Percentiles rank a stretch among this genome's conserved stretches.
Evolutionary conservation across 2,797 vertebrate species (phyloP).

Genomic region (Hemitrygon akajei): DNA sequence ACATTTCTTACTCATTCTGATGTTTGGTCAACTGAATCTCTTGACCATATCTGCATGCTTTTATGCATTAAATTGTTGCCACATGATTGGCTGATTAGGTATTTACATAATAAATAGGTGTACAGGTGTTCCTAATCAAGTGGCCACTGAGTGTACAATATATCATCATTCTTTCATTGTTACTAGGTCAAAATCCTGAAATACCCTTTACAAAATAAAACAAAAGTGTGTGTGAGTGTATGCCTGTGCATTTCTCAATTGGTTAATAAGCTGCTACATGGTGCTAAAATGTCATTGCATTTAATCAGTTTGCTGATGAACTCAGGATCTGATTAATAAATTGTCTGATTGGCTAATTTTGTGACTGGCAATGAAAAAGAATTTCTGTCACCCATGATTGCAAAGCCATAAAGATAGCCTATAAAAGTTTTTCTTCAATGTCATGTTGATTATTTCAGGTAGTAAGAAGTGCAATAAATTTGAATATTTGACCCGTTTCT

Average conservation of each 20-base stretch:
- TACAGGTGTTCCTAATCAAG: too few species aligned
- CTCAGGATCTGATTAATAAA: constrained; percentile 23
- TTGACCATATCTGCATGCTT: too few species aligned
- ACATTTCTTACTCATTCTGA: too few species aligned
- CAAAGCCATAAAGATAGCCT: not conserved
- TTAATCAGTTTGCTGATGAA: constrained; percentile 13
- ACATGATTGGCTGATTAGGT: too few species aligned
- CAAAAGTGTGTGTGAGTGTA: too few species aligned
- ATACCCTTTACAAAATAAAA: too few species aligned
- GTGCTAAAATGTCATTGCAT: not conserved
- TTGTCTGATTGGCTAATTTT: constrained; percentile 28
- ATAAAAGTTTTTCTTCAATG: constrained; percentile 4
- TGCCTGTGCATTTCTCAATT: not conserved
- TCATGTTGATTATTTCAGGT: not conserved
- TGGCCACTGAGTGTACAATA: too few species aligned
- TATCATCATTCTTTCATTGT: too few species aligned
- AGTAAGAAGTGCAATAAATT: not conserved
- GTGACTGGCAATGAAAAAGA: constrained; percentile 6
- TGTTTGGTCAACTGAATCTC: too few species aligned
- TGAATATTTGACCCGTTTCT: constrained; percentile 7
- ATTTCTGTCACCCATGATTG: not conserved
- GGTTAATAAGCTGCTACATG: not conserved
- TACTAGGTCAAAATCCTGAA: too few species aligned
- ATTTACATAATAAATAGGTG: too few species aligned
- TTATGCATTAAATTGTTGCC: too few species aligned